A percentile compares a stretch with the other conserved stretches of the same genome.
phyloP scores from a whole-genome alignment of 2,888 invertebrate genomes.

The Cheilosia vernalis region DNA sequence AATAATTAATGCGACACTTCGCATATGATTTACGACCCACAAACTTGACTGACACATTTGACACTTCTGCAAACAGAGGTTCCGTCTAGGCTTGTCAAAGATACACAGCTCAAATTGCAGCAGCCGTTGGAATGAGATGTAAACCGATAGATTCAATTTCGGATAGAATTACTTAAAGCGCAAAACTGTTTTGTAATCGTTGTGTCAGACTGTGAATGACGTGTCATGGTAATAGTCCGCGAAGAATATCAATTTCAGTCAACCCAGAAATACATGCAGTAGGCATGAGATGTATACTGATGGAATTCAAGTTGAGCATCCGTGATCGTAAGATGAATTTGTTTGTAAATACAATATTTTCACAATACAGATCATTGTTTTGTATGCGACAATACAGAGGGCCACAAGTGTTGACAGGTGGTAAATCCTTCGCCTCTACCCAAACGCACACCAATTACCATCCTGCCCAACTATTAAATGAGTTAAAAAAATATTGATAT shows the following conservation, averaged over 20 bases:
- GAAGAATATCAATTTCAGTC: conserved; percentile 22
- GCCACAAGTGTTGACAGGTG: too few relatives aligned
- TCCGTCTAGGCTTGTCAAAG: not conserved
- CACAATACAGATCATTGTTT: too few relatives aligned
- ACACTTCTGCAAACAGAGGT: conserved; percentile 41
- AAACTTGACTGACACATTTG: conserved; percentile 47
- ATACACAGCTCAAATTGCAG: conserved; percentile 27
- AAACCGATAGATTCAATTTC: conserved; percentile 1
- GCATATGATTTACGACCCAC: conserved; percentile 29
- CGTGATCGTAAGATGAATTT: conserved; percentile 3
- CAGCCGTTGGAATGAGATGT: conserved; percentile 14
- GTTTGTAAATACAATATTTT: not conserved
- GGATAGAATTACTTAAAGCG: conserved; percentile 61
- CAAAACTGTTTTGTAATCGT: conserved; percentile 48
- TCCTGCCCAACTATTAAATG: too few relatives aligned
- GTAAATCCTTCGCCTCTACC: too few relatives aligned
- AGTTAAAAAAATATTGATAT: too few relatives aligned
- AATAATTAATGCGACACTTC: conserved; percentile 45
- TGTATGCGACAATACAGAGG: too few relatives aligned
- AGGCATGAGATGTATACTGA: too few relatives aligned
- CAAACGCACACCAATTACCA: too few relatives aligned
- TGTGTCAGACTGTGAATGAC: conserved; percentile 26
- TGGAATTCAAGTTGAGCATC: not conserved
- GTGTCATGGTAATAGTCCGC: not conserved
- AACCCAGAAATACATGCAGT: not conserved